Percentiles rank a stretch among this genome's conserved stretches.
These are phyloP conservation scores for Vireo griseus DNA, from an alignment of 2,797 vertebrate species.

Conservation along the genomic window DNA sequence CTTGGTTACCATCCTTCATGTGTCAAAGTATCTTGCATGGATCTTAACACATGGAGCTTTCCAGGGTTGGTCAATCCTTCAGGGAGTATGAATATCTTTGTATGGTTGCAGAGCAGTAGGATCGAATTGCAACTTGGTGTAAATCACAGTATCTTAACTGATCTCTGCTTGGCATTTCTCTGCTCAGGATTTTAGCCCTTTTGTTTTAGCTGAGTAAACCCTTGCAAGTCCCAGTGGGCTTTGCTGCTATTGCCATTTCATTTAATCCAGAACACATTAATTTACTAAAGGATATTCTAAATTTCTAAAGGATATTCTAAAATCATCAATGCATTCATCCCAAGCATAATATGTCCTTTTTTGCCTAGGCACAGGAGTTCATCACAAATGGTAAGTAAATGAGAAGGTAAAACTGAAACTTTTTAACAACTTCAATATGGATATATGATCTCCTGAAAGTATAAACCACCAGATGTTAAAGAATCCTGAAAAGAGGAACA, in stretches of 20 bases:
- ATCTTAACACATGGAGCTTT: not conserved
- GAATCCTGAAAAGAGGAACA: not conserved
- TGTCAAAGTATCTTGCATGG: not conserved
- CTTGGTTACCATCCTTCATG: not conserved
- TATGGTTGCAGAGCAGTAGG: not conserved
- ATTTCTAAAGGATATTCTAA: slow-evolving; percentile 17
- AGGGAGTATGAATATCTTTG: not conserved
- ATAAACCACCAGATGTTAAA: not conserved
- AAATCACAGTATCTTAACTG: not conserved
- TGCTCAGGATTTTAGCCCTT: not conserved
- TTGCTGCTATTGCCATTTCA: not conserved
- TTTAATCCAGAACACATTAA: not conserved
- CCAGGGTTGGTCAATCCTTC: not conserved
- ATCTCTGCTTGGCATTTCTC: not conserved
- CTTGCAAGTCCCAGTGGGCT: not conserved
- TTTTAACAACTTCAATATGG: not conserved
- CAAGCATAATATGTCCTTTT: not conserved
- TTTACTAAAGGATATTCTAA: not conserved
- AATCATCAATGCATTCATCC: not conserved
- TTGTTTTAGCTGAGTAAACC: not conserved
- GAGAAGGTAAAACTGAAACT: not conserved
- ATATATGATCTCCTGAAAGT: not conserved
- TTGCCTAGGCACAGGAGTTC: not conserved
- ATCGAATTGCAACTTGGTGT: not conserved
- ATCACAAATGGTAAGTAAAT: not conserved